Evolutionary conservation across 2,888 invertebrate species (phyloP).

Genomic region (Leucoma salicis): DNA sequence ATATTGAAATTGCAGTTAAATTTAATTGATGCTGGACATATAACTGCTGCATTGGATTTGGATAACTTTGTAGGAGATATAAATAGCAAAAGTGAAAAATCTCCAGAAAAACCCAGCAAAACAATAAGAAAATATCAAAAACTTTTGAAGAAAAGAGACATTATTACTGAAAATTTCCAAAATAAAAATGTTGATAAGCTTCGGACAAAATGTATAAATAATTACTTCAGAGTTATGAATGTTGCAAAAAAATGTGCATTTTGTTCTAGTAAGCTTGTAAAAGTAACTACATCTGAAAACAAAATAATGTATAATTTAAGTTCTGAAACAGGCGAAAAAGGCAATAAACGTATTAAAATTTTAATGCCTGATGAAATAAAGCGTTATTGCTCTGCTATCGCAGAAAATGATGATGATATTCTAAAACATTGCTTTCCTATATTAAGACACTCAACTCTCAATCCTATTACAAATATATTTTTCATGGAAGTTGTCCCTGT

Average conservation of each 20-base stretch:
- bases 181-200: conserved; percentile 77
- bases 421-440: conserved; percentile 88
- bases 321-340: conserved; percentile 49
- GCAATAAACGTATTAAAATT: conserved; percentile 65
- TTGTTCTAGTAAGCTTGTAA: conserved; percentile 77
- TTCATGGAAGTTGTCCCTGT: conserved; percentile 93
- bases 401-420: conserved; percentile 86
- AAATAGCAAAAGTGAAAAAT: conserved; percentile 56
- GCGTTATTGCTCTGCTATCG: conserved; percentile 86
- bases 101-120: conserved; percentile 68
- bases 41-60: conserved; percentile 87
- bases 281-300: conserved; percentile 82
- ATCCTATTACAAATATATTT: conserved; percentile 90
- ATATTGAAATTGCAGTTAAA: conserved; percentile 86
- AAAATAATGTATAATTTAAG: conserved; percentile 79
- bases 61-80: conserved; percentile 67
- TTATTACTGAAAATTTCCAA: conserved; percentile 54
- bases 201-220: conserved; percentile 66
- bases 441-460: conserved; percentile 71
- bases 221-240: conserved; percentile 70
- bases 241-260: conserved; percentile 75
- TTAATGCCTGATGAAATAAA: conserved; percentile 86
- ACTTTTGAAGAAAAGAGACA: conserved; percentile 53
- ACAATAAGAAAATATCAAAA: conserved; percentile 67
- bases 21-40: conserved; percentile 87